phyloP scores from a whole-genome alignment of 2,888 invertebrate genomes.

The Polia nebulosa region DNA sequence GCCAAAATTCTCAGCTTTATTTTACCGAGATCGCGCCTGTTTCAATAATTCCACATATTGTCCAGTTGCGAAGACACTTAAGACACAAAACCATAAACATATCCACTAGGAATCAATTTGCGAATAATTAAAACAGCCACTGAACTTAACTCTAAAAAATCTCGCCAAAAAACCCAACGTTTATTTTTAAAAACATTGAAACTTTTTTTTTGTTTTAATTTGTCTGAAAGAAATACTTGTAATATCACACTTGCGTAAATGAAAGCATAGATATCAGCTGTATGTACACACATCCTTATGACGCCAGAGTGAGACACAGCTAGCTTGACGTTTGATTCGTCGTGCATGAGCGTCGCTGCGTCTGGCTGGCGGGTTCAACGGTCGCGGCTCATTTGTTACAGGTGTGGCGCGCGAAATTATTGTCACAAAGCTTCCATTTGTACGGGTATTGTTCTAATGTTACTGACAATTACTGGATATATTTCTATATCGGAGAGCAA shows the following conservation, averaged over 20 bases:
- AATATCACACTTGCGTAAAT: not conserved
- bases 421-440: conserved; percentile 25
- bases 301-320: conserved; percentile 61
- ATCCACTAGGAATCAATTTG: too few relatives aligned
- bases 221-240: not conserved
- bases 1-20: too few relatives aligned
- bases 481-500: too few relatives aligned
- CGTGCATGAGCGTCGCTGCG: conserved; percentile 65
- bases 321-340: conserved; percentile 59
- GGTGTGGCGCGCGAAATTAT: conserved; percentile 66
- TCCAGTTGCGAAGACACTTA: too few relatives aligned
- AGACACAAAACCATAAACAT: too few relatives aligned
- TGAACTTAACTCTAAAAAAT: too few relatives aligned
- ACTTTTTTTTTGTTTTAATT: too few relatives aligned
- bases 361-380: conserved; percentile 71
- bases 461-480: conserved; percentile 3
- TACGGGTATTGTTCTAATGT: conserved; percentile 9
- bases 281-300: conserved; percentile 43
- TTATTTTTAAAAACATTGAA: too few relatives aligned
- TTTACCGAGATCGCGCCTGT: too few relatives aligned
- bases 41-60: too few relatives aligned
- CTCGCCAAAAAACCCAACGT: too few relatives aligned
- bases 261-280: not conserved
- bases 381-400: conserved; percentile 71
- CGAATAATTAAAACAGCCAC: too few relatives aligned